Percentiles rank a stretch among this genome's conserved stretches.
phyloP scores from a whole-genome alignment of 2,113 vertebrate genomes.

The Muscicapa adusta region DNA sequence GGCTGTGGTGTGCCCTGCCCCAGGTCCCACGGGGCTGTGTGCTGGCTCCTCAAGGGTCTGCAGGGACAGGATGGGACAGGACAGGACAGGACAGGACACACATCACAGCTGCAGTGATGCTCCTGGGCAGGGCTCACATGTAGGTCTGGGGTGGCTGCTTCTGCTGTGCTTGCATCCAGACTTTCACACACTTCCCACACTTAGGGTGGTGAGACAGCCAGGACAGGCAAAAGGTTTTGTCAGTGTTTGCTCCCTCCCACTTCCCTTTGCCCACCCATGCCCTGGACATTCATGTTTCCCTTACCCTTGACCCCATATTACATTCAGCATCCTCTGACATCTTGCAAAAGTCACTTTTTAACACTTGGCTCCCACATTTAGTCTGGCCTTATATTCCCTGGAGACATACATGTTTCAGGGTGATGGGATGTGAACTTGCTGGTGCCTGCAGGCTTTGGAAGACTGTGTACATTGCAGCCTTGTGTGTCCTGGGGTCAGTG shows the following conservation, averaged over 20 bases:
- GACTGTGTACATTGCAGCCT: not conserved
- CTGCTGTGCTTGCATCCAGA: not conserved
- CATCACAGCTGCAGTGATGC: not conserved
- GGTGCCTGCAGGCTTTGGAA: not conserved
- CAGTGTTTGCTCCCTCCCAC: not conserved
- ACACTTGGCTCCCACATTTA: not conserved
- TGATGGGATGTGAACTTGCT: not conserved
- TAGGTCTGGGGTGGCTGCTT: not conserved
- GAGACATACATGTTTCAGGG: not conserved
- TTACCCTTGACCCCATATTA: not conserved
- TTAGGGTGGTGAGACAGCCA: not conserved
- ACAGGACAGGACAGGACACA: not conserved
- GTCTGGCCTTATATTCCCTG: not conserved
- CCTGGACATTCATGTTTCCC: not conserved
- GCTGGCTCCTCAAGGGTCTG: rapidly evolving
- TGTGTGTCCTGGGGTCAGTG: not conserved
- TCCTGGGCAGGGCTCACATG: not conserved
- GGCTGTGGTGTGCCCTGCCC: not conserved
- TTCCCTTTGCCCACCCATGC: not conserved
- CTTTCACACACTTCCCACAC: not conserved
- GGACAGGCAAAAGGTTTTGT: not conserved
- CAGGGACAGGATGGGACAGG: not conserved
- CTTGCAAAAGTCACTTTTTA: not conserved
- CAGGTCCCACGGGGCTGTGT: not conserved
- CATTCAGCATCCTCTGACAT: not conserved